These are phyloP conservation scores for Furcula furcula DNA, from an alignment of 2,888 invertebrate genomes.

Conservation along the genomic window DNA sequence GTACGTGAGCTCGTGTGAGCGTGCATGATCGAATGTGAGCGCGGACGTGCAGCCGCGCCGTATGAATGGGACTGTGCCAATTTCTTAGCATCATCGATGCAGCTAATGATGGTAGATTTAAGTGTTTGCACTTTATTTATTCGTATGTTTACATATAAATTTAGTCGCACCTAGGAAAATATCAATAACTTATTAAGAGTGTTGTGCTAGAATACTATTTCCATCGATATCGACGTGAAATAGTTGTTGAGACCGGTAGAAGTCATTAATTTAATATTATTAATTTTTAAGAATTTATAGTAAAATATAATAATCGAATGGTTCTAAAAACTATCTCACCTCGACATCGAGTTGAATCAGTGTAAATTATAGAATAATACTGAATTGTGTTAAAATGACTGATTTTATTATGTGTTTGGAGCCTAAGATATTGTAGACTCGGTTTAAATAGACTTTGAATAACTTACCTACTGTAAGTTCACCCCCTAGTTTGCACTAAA, in stretches of 20 bases:
- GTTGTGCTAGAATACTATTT: constrained; percentile 79
- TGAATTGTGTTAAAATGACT: constrained; percentile 81
- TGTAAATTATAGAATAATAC: constrained; percentile 78
- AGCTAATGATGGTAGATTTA: constrained; percentile 79
- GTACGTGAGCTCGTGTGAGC: constrained; percentile 24
- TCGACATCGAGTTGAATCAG: constrained; percentile 75
- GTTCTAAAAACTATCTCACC: constrained; percentile 69
- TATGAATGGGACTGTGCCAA: constrained; percentile 80
- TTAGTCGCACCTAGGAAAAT: constrained; percentile 82
- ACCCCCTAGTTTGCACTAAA: constrained; percentile 78
- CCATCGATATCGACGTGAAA: constrained; percentile 73
- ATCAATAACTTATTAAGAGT: constrained; percentile 82
- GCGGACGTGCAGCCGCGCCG: constrained; percentile 25
- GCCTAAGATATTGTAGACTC: constrained; percentile 79
- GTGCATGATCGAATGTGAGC: constrained; percentile 17
- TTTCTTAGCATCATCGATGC: constrained; percentile 73
- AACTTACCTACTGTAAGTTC: constrained; percentile 68
- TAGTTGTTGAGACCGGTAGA: constrained; percentile 66
- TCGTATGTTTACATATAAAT: constrained; percentile 78
- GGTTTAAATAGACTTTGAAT: constrained; percentile 71
- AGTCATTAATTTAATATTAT: constrained; percentile 80
- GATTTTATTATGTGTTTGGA: constrained; percentile 81
- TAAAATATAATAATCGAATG: constrained; percentile 66
- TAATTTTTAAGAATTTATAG: constrained; percentile 78
- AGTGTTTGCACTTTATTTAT: constrained; percentile 84